phyloP scores from a whole-genome alignment of 2,797 vertebrate species.

The Erethizon dorsatum region DNA sequence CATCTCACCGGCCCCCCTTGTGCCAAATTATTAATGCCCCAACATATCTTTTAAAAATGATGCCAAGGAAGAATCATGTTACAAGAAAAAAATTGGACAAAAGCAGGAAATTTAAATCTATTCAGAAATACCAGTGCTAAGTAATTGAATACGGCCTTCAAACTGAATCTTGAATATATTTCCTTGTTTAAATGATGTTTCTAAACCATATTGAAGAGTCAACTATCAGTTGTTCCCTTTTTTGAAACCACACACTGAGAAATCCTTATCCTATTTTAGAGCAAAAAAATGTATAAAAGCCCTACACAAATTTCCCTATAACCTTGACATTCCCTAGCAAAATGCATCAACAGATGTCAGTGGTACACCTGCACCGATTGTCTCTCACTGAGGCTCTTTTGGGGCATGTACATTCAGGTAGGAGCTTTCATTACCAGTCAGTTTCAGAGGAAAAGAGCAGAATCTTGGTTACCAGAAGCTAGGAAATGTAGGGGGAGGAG shows the following conservation, averaged over 20 bases:
- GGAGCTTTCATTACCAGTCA: not conserved
- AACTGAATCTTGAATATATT: constrained; percentile 39
- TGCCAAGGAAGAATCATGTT: constrained; percentile 47
- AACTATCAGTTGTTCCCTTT: not conserved
- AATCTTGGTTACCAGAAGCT: not conserved
- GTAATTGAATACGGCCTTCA: constrained; percentile 35
- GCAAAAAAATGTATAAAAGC: not conserved
- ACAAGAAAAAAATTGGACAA: constrained; percentile 29
- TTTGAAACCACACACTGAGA: constrained; percentile 8
- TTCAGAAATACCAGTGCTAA: constrained; percentile 55
- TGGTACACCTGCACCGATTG: not conserved
- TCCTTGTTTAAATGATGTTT: constrained; percentile 45
- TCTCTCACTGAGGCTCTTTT: not conserved
- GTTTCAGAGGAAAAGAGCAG: not conserved
- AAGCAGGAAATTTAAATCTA: constrained; percentile 46
- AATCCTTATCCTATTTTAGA: constrained; percentile 56
- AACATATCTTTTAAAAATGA: constrained; percentile 4
- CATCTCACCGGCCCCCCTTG: not conserved
- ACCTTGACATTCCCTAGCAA: constrained; percentile 14
- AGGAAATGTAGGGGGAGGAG: not conserved
- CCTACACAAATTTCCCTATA: constrained; percentile 22
- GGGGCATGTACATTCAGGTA: not conserved
- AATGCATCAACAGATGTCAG: not conserved
- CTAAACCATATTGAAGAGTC: constrained; percentile 19
- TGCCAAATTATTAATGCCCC: constrained; percentile 33